Evolutionary conservation across 1,140 invertebrate genomes (phyloP).

Genomic region (Odontomachus brunneus): DNA sequence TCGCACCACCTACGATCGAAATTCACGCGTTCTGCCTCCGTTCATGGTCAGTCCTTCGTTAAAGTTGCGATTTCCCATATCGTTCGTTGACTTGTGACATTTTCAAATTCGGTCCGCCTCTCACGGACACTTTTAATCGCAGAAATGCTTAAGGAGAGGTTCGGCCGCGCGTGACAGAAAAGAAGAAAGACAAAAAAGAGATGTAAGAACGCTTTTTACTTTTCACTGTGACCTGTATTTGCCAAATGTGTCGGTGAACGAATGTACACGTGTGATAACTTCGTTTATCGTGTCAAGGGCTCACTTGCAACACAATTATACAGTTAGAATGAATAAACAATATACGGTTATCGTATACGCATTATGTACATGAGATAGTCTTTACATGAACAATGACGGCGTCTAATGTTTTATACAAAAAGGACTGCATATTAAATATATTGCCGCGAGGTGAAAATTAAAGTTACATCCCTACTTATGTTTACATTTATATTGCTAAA

Average conservation of each 20-base stretch:
- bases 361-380: slow-evolving; percentile 79
- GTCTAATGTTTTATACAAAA: slow-evolving; percentile 77
- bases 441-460: slow-evolving; percentile 65
- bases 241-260: slow-evolving; percentile 78
- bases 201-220: slow-evolving; percentile 45
- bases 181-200: neutral
- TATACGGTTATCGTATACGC: slow-evolving; percentile 71
- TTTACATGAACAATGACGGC: slow-evolving; percentile 78
- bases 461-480: slow-evolving; percentile 65
- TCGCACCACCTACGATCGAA: slow-evolving; percentile 66
- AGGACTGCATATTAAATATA: slow-evolving; percentile 69
- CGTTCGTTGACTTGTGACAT: slow-evolving; percentile 16
- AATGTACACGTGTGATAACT: slow-evolving; percentile 80
- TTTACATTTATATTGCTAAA: slow-evolving; percentile 55
- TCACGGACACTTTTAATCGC: neutral
- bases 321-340: slow-evolving; percentile 78
- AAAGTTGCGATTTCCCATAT: slow-evolving; percentile 51
- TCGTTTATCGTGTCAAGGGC: slow-evolving; percentile 71
- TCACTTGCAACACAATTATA: slow-evolving; percentile 77
- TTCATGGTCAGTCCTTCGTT: slow-evolving; percentile 35
- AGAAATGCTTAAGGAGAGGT: neutral
- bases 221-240: slow-evolving; percentile 82
- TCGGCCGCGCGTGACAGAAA: neutral
- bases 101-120: slow-evolving; percentile 1
- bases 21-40: slow-evolving; percentile 60